Evolutionary conservation across 64 coral and sea anemone genomes (phyloP).

Genomic region (Stichodactyla helianthus): DNA sequence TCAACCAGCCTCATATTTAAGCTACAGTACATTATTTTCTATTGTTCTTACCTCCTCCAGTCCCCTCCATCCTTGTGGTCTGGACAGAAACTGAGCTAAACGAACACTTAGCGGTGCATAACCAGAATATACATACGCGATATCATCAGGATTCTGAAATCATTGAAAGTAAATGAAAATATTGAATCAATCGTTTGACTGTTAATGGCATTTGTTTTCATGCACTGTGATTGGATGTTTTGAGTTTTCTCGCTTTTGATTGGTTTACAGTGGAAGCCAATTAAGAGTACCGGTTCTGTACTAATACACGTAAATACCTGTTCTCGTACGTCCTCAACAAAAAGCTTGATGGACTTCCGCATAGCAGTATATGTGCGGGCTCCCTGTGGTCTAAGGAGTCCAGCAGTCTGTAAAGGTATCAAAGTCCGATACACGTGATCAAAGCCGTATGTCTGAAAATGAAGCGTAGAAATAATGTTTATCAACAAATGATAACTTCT

Average conservation of each 20-base stretch:
- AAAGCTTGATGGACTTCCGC: constrained; percentile 92
- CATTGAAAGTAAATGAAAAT: constrained; percentile 7
- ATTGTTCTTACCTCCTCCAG: constrained; percentile 80
- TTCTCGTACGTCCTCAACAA: constrained; percentile 88
- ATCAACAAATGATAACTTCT: too few relatives aligned
- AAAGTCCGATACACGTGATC: constrained; percentile 79
- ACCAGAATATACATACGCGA: constrained; percentile 92
- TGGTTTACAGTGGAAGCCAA: not conserved
- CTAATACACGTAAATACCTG: constrained; percentile 39
- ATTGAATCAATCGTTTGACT: not conserved
- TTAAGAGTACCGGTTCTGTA: not conserved
- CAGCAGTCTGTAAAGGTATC: constrained; percentile 76
- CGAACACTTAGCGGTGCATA: constrained; percentile 93
- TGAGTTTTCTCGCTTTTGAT: too few relatives aligned
- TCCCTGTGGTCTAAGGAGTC: constrained; percentile 70
- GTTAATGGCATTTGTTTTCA: too few relatives aligned
- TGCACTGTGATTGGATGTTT: too few relatives aligned
- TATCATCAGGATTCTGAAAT: constrained; percentile 88
- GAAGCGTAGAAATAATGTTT: not conserved
- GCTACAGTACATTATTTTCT: not conserved
- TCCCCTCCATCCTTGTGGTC: constrained; percentile 95
- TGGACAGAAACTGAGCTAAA: constrained; percentile 86
- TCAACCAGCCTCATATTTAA: too few relatives aligned
- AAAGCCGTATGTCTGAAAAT: constrained; percentile 82
- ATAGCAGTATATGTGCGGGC: constrained; percentile 72